phyloP scores from a whole-genome alignment of 2,888 invertebrate species.

The Phaedon cochleariae region DNA sequence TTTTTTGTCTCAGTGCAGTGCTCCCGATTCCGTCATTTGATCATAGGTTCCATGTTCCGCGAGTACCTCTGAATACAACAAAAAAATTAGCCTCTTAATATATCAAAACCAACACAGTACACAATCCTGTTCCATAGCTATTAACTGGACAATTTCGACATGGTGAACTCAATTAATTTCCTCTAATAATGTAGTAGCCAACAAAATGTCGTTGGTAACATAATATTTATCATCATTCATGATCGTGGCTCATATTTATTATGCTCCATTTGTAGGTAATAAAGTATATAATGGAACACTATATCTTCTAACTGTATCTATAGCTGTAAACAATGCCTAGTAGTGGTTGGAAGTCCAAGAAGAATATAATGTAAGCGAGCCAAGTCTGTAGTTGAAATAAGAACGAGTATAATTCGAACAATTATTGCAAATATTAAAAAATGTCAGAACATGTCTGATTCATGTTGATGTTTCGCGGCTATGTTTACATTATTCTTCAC shows the following conservation, averaged over 20 bases:
- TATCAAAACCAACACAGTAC: not conserved
- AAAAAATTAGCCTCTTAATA: no score
- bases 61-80: not conserved
- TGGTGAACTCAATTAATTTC: conserved; percentile 29
- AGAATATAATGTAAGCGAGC: not conserved
- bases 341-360: not conserved
- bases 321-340: not conserved
- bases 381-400: no score
- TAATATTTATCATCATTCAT: conserved; percentile 32
- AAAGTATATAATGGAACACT: conserved; percentile 28
- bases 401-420: no score
- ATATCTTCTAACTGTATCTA: conserved; percentile 28
- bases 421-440: no score
- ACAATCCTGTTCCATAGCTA: conserved; percentile 1
- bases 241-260: conserved; percentile 26
- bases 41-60: no score
- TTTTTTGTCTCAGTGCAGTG: no score
- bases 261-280: conserved; percentile 28
- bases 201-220: conserved; percentile 26
- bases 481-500: no score
- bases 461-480: no score
- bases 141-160: conserved; percentile 25
- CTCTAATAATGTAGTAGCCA: conserved; percentile 24
- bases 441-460: no score
- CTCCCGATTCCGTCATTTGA: no score